Percentiles rank a stretch among this genome's conserved stretches.
phyloP scores from a whole-genome alignment of 2,113 vertebrate genomes.

The Cryptomyrus ogoouensis region DNA sequence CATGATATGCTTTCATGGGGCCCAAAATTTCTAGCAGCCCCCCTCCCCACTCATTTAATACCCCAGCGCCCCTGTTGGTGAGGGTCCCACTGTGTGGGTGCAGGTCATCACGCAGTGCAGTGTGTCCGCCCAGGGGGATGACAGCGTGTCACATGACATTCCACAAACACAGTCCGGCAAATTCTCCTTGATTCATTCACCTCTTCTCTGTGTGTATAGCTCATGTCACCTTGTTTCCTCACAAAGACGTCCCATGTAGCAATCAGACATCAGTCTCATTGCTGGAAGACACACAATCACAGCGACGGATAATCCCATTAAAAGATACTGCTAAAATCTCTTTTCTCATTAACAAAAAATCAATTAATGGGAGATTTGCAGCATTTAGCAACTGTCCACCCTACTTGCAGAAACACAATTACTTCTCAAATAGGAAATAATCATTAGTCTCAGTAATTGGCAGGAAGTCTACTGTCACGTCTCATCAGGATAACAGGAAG shows the following conservation, averaged over 20 bases:
- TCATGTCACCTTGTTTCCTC: not conserved
- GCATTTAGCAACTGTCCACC: not conserved
- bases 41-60: not conserved
- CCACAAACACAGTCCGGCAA: not conserved
- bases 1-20: not conserved
- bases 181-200: not conserved
- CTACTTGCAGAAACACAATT: not conserved
- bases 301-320: constrained; percentile 1
- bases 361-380: constrained; percentile 1
- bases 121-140: not conserved
- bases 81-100: not conserved
- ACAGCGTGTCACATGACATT: not conserved
- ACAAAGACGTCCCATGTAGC: not conserved
- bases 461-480: not conserved
- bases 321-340: not conserved
- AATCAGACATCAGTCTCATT: not conserved
- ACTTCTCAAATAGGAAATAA: constrained; percentile 5
- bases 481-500: not conserved
- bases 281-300: not conserved
- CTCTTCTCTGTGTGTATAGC: not conserved
- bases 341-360: constrained; percentile 5
- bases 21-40: not conserved
- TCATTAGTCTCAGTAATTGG: constrained; percentile 7
- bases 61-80: not conserved
- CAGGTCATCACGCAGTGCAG: not conserved